These are phyloP conservation scores for Tribolium madens DNA, from an alignment of 1,140 invertebrate genomes.

Conservation along the genomic window DNA sequence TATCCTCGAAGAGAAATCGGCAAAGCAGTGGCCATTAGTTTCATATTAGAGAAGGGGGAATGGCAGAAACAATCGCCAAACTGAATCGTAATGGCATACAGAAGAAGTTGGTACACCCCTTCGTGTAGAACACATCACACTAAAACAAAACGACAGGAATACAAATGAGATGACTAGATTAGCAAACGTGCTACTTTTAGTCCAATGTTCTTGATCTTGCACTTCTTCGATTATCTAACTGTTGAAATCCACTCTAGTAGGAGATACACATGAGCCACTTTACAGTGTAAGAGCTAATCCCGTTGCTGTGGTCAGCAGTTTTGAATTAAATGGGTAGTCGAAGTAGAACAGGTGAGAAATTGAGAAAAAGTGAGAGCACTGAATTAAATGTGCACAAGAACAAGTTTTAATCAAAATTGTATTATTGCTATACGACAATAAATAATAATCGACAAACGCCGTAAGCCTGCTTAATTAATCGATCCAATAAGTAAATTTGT, in stretches of 20 bases:
- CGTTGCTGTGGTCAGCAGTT: constrained; percentile 22
- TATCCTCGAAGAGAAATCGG: constrained; percentile 1
- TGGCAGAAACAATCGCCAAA: constrained; percentile 20
- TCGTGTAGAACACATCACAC: constrained; percentile 43
- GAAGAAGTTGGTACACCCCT: constrained; percentile 28
- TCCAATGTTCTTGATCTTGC: constrained; percentile 15
- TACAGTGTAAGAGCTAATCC: not conserved
- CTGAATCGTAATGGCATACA: constrained; percentile 22
- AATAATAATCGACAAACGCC: too few relatives aligned
- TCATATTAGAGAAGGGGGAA: constrained; percentile 21
- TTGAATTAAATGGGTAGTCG: constrained; percentile 1
- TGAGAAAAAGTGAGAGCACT: not conserved
- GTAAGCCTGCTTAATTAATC: too few relatives aligned
- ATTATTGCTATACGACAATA: too few relatives aligned
- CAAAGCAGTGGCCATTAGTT: constrained; percentile 18
- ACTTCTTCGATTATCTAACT: constrained; percentile 11
- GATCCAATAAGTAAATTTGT: too few relatives aligned
- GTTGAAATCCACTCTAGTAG: not conserved
- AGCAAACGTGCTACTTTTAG: constrained; percentile 19
- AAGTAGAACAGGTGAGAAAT: not conserved
- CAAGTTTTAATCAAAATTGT: too few relatives aligned
- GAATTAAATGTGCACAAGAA: too few relatives aligned
- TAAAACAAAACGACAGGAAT: constrained; percentile 46
- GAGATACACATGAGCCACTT: not conserved
- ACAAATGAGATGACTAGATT: constrained; percentile 46